Evolutionary conservation across 2,113 vertebrate genomes (phyloP).

Genomic region (Murina feae): DNA sequence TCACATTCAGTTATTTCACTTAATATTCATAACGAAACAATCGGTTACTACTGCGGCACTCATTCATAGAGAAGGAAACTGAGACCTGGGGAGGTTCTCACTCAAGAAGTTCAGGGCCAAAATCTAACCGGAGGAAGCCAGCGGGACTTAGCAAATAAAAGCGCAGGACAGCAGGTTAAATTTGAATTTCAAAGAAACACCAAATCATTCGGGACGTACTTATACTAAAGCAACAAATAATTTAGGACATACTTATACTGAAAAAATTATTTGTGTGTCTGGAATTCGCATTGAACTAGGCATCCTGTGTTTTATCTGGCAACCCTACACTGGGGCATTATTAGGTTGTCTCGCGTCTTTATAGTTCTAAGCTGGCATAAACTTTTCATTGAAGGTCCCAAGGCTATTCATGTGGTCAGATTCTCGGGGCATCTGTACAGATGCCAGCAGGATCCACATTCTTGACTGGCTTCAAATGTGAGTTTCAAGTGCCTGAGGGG

Average conservation of each 20-base stretch:
- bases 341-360: not conserved
- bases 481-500: not conserved
- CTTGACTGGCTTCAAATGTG: not conserved
- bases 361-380: not conserved
- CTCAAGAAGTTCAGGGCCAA: not conserved
- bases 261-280: not conserved
- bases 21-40: constrained; percentile 5
- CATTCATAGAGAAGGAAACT: constrained; percentile 3
- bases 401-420: not conserved
- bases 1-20: not conserved
- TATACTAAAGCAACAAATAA: constrained; percentile 51
- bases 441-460: not conserved
- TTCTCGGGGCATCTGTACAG: not conserved
- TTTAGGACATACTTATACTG: not conserved
- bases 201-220: not conserved
- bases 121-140: not conserved
- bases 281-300: constrained; percentile 5
- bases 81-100: not conserved
- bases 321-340: not conserved
- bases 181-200: constrained; percentile 44
- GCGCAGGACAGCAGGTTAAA: not conserved
- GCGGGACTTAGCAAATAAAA: not conserved
- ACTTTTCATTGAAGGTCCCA: not conserved
- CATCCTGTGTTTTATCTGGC: not conserved
- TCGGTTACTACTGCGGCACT: not conserved